phyloP scores from a whole-genome alignment of 2,113 vertebrate species.

The Aviceda subcristata region DNA sequence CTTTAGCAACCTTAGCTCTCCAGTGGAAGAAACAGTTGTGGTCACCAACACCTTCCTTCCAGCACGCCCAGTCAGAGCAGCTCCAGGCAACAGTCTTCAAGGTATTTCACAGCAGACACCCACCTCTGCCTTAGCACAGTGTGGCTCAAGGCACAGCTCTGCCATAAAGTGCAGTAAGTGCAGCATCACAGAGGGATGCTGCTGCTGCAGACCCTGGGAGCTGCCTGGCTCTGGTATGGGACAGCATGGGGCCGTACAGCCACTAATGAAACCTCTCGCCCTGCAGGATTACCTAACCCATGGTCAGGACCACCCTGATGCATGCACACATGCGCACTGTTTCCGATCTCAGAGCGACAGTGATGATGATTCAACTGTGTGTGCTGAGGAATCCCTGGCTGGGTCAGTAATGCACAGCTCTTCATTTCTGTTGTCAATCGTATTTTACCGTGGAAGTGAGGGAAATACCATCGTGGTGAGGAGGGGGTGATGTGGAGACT shows the following conservation, averaged over 20 bases:
- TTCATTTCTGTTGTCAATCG: neutral
- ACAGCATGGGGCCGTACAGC: rapidly evolving
- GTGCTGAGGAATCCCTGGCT: neutral
- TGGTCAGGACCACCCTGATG: rapidly evolving
- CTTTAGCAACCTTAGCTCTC: neutral
- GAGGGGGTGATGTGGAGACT: neutral
- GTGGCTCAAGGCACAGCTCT: neutral
- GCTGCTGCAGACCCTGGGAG: neutral
- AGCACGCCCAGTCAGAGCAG: neutral
- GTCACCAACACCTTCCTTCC: neutral
- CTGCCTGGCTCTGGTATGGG: neutral
- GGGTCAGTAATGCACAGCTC: neutral
- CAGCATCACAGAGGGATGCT: neutral
- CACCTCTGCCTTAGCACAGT: neutral
- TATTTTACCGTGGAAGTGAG: neutral
- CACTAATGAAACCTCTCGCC: neutral
- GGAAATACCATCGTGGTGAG: neutral
- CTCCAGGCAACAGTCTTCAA: neutral
- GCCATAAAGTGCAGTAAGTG: neutral
- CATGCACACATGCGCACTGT: rapidly evolving
- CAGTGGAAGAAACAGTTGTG: neutral
- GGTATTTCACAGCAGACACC: neutral
- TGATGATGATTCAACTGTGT: neutral
- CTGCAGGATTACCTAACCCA: neutral
- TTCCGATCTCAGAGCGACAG: rapidly evolving